Conservation (phyloP, 2,113 vertebrate genomes). For the Colaptes auratus region DNA sequence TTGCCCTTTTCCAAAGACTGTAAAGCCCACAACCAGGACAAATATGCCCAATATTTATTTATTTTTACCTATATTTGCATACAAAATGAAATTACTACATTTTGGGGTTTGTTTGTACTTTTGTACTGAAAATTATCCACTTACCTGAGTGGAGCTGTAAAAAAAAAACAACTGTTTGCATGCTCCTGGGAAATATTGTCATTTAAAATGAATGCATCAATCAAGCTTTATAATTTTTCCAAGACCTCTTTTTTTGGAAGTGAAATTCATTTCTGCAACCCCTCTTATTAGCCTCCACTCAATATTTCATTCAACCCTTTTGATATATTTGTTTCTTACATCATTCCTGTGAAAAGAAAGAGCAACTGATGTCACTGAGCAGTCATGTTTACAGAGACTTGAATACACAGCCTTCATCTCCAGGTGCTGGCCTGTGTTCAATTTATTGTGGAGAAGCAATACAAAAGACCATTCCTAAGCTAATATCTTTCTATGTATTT, state of each 20-base stretch:
- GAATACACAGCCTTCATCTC: neutral
- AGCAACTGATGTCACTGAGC: slow-evolving; percentile 27
- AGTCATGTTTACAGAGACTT: neutral
- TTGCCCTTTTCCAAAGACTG: neutral
- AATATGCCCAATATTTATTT: neutral
- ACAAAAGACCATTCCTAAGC: neutral
- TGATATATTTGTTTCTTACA: slow-evolving; percentile 32
- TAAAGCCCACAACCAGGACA: neutral
- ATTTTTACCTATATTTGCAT: neutral
- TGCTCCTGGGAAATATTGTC: neutral
- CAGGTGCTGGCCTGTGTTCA: neutral
- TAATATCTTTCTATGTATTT: neutral
- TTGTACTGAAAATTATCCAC: neutral
- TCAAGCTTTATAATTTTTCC: slow-evolving; percentile 35
- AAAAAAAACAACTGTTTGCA: neutral
- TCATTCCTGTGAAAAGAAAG: slow-evolving; percentile 40
- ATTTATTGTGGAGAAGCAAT: neutral
- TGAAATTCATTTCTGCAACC: slow-evolving; percentile 31
- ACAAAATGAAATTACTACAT: neutral
- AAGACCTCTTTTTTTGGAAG: neutral
- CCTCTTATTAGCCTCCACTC: slow-evolving; percentile 45
- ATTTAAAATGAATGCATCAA: slow-evolving; percentile 50
- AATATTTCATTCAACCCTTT: neutral
- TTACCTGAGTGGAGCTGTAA: neutral
- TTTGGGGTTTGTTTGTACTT: neutral